Evolutionary conservation across 2,888 invertebrate genomes (phyloP).

Genomic region (Pterobdella sp.): DNA sequence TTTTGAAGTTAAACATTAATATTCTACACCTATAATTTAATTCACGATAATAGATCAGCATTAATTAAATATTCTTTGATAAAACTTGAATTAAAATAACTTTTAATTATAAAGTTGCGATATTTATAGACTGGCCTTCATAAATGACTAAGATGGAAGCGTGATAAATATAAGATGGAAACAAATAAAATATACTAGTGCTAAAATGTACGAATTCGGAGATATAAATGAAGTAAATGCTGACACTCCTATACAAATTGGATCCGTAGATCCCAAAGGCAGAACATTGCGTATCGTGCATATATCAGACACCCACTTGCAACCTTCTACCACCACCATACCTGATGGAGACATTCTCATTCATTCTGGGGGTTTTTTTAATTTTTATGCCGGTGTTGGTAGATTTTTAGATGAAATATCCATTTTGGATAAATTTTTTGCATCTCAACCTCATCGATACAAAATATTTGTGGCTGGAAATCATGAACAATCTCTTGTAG

Average conservation of each 20-base stretch:
- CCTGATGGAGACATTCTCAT: conserved; percentile 45
- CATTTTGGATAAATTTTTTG: conserved; percentile 41
- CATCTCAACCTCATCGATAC: conserved; percentile 42
- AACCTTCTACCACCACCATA: conserved; percentile 38
- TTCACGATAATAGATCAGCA: too few species aligned
- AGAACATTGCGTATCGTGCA: conserved; percentile 42
- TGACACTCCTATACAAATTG: conserved; percentile 18
- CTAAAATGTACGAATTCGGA: conserved; percentile 25
- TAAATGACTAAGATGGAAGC: background rate
- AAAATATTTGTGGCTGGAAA: conserved; percentile 47
- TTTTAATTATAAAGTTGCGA: background rate
- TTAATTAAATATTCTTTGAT: background rate
- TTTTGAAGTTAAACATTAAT: too few species aligned
- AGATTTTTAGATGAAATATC: conserved; percentile 32
- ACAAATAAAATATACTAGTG: too few species aligned
- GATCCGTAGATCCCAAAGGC: conserved; percentile 28
- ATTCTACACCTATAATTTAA: too few species aligned
- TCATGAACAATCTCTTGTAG: conserved; percentile 42
- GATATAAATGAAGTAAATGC: conserved; percentile 22
- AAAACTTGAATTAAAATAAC: background rate
- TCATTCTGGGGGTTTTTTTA: conserved; percentile 45
- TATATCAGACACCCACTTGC: conserved; percentile 45
- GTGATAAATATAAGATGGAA: too few species aligned
- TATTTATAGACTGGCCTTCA: too few species aligned
- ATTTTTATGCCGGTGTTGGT: conserved; percentile 33